Evolutionary conservation across 1,140 invertebrate species (phyloP), one percentile per base, ranked within the genome.

Genomic region (Cyrtorhinus lividipennis): DNA sequence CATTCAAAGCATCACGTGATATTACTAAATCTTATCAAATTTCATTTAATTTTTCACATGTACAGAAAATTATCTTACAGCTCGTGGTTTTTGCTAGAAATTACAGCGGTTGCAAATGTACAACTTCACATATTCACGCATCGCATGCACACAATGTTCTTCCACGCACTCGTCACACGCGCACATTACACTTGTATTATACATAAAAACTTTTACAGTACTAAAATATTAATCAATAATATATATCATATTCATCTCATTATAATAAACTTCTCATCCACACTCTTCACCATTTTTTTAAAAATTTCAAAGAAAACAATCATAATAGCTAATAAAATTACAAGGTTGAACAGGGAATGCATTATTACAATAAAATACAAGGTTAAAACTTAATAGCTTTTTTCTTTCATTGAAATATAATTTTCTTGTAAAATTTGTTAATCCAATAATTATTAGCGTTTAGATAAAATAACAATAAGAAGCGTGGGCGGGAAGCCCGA

Each of bases 211-310:
- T 62, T 62, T 62, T 56, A 46, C 25, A 62, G 61, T 63, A 63
- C 62, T 63, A 63, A 63, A 63, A 63, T 63, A 63, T 63, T 63
- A 58, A 58, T 63, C 30, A 63, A 57, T 63, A 58, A 63, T 63
- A 63, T 63, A 56, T 62, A 57, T 63, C 48, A 22, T 53, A 53
- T 13, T 53, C 48, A 13, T 53, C 18, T 53, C 48, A 53, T 53
- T 20, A 58, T 58, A 24, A 63, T 63, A 56, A 57, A 58, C 56
- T 58, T 57, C 23, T 63, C 18, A 63, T 63, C 30, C 56, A 63
- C 27, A 23, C 56, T 58, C 13, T 62, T 62, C 25, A 27, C 46
- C 46, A 45, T 58, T 25, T 63, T 57, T 56, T 48, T 22, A 24
- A 22, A 62, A 62, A 2, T 44, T 48, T 22, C 13, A 58, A 63